phyloP scores from a whole-genome alignment of 2,797 vertebrate genomes.

The Pteronotus mesoamericanus region DNA sequence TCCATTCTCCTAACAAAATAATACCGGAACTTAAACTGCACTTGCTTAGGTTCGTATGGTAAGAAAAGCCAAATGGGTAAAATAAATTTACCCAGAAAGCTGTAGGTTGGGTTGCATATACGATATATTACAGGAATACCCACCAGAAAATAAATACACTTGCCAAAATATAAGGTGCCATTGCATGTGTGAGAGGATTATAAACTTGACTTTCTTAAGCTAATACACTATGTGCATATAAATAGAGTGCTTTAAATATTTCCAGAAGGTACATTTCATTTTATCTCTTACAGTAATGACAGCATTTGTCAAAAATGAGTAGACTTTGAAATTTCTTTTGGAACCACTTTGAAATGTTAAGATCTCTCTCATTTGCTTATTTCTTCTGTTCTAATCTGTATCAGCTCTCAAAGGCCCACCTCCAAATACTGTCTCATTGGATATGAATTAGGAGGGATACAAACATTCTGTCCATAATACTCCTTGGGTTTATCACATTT shows the following conservation, averaged over 20 bases:
- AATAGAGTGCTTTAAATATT: background rate
- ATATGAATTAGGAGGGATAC: background rate
- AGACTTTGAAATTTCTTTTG: background rate
- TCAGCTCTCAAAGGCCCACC: background rate
- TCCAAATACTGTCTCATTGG: background rate
- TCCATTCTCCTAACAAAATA: background rate
- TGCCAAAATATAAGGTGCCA: background rate
- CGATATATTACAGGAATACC: background rate
- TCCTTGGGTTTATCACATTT: background rate
- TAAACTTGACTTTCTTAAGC: background rate
- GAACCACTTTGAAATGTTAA: background rate
- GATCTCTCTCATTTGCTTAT: background rate
- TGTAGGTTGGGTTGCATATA: background rate
- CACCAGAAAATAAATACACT: background rate
- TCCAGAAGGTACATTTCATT: background rate
- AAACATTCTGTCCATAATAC: background rate
- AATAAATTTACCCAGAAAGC: background rate
- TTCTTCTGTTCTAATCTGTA: background rate
- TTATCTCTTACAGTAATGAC: background rate
- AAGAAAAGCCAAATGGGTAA: background rate
- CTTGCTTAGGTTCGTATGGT: background rate
- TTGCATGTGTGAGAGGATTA: background rate
- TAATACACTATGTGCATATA: background rate
- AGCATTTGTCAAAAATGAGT: background rate
- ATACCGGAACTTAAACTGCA: too few species aligned